phyloP scores from a whole-genome alignment of 2,888 invertebrate genomes.

The Fabriciana adippe region DNA sequence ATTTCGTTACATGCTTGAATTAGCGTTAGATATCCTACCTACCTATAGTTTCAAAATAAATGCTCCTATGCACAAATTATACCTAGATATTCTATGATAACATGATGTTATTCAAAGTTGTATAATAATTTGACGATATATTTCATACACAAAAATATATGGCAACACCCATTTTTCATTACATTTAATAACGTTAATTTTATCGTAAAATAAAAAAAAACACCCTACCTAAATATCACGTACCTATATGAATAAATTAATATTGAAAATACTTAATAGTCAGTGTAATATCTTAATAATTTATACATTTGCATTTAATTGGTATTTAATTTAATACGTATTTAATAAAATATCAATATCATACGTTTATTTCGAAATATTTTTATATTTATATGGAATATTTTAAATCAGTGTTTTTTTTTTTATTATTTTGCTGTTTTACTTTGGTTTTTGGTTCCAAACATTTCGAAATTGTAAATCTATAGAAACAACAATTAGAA shows the following conservation, averaged over 20 bases:
- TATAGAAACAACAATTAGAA: too few species aligned
- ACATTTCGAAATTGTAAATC: too few species aligned
- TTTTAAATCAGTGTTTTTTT: too few species aligned
- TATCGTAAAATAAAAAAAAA: conserved; percentile 4
- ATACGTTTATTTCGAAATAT: neutral
- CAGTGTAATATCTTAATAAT: conserved; percentile 1
- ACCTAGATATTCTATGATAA: conserved; percentile 5
- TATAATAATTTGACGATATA: too few species aligned
- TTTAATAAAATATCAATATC: neutral
- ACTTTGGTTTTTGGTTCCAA: too few species aligned
- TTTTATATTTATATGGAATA: too few species aligned
- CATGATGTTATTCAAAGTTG: neutral
- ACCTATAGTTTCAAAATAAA: conserved; percentile 20
- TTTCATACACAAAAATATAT: too few species aligned
- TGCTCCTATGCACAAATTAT: neutral
- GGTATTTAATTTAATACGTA: neutral
- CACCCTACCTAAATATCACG: neutral
- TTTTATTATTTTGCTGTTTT: too few species aligned
- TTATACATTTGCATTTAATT: conserved; percentile 1
- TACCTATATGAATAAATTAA: neutral
- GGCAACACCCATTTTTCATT: neutral
- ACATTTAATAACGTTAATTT: neutral
- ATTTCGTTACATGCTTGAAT: conserved; percentile 46
- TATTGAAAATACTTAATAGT: neutral
- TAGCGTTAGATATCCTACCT: conserved; percentile 36